Base-by-base conservation (phyloP, 64 coral and sea anemone genomes). In the Orbicella faveolata region DNA sequence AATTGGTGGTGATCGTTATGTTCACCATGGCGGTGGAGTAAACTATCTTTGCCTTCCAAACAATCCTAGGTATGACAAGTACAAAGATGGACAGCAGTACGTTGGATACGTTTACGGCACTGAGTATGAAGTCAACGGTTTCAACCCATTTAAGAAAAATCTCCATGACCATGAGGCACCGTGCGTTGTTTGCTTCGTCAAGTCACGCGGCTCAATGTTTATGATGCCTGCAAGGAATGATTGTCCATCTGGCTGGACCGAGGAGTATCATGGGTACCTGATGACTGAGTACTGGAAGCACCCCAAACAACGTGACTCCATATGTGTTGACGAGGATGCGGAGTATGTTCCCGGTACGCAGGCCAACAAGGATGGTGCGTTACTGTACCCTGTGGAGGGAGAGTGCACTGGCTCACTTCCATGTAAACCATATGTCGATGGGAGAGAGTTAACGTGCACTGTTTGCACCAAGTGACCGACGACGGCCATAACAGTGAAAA, bases 31-130 rank as follows among this genome's bases (percentile, higher is more conserved):
- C 0, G 74, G 75, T 55, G 88, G 88, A 78, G 63, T 64, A 12
- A 89, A 89, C 20, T 89, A 89, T 30, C 77, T 89, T 25, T 89
- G 88, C 20, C 76, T 89, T 80, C 76, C 88, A 55, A 23, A 89
- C 30, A 89, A 26, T 62, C 88, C 88, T 34, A 41, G 20, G 17
- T 89, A 80, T 52, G 76, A 21, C 44, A 78, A 36, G 19, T 89
- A 65, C 55, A 66, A 61, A 25, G 26, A 80, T 37, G 88, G 88
- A 1, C 11, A 10, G 0, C 88, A 89, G 55, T 3, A 16, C 14
- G 20, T 7, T 0, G 88, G 53, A 18, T 52, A 48, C 57, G 62
- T 89, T 17, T 89, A 89, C 30, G 75, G 77, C 7, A 51, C 76
- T 79, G 88, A 89, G 88, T 89, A 89, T 39, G 76, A 89, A 44